Evolutionary conservation across 1,140 invertebrate species (phyloP).

Genomic region (Drosophila chauvacae): DNA sequence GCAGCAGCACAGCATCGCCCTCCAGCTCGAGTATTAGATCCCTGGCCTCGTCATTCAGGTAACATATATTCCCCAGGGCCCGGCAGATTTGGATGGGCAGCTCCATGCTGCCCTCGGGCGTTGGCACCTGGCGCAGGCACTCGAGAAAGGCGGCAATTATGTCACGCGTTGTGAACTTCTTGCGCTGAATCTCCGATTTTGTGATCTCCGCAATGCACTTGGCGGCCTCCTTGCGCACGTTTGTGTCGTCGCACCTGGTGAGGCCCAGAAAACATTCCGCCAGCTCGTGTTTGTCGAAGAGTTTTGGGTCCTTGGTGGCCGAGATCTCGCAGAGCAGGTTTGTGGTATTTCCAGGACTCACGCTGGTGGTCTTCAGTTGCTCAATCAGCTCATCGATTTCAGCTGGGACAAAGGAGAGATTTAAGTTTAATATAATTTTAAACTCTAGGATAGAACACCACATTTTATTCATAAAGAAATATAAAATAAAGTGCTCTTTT

Average conservation of each 20-base stretch:
- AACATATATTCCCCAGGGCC: slow-evolving; percentile 94
- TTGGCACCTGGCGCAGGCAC: slow-evolving; percentile 80
- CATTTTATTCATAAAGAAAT: background rate
- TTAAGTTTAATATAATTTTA: background rate
- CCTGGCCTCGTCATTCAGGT: slow-evolving; percentile 91
- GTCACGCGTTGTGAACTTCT: slow-evolving; percentile 87
- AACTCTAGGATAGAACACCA: too few relatives aligned
- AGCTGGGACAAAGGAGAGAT: slow-evolving; percentile 33
- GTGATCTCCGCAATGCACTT: slow-evolving; percentile 90
- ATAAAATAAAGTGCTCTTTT: background rate
- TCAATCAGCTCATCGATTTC: slow-evolving; percentile 84
- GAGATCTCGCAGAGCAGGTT: slow-evolving; percentile 74
- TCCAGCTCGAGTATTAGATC: slow-evolving; percentile 87
- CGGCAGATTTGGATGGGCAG: slow-evolving; percentile 90
- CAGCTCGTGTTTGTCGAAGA: slow-evolving; percentile 82
- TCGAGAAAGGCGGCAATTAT: slow-evolving; percentile 87
- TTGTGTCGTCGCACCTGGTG: slow-evolving; percentile 69
- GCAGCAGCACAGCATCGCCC: slow-evolving; percentile 86
- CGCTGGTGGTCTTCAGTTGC: slow-evolving; percentile 75
- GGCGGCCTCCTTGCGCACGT: slow-evolving; percentile 84
- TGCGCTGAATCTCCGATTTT: slow-evolving; percentile 88
- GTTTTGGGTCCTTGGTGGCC: slow-evolving; percentile 81
- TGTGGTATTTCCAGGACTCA: slow-evolving; percentile 69
- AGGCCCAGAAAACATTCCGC: slow-evolving; percentile 74
- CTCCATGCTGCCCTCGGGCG: slow-evolving; percentile 84